These are phyloP conservation scores for Elephantulus edwardii DNA, from an alignment of 2,113 vertebrate species.

Conservation along the genomic window DNA sequence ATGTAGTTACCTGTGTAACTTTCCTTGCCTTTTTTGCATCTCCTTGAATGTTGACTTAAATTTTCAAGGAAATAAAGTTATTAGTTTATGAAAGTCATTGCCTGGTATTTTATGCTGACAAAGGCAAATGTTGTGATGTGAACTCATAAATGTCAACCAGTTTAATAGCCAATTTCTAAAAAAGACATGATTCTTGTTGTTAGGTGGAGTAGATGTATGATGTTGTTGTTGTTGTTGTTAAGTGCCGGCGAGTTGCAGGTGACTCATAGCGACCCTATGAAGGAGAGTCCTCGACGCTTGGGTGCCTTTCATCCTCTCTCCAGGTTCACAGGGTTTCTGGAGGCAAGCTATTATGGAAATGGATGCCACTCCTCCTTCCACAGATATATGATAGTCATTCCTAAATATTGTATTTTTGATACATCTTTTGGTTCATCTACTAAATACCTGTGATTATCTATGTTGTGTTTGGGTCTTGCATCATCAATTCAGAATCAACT, in stretches of 20 bases:
- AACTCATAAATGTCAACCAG: background rate
- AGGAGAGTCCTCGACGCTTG: too few species aligned
- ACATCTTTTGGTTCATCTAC: background rate
- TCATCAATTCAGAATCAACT: too few species aligned
- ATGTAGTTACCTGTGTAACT: background rate
- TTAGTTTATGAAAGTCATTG: background rate
- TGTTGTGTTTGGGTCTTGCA: too few species aligned
- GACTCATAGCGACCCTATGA: too few species aligned
- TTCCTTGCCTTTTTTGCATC: background rate
- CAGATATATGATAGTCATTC: too few species aligned
- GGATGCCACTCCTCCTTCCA: too few species aligned
- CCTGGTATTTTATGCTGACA: background rate
- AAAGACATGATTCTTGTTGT: background rate
- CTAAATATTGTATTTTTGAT: background rate
- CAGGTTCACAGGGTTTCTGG: too few species aligned
- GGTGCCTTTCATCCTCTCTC: too few species aligned
- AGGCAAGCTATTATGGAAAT: too few species aligned
- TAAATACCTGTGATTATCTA: background rate
- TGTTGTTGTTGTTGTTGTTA: too few species aligned
- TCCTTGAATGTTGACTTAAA: background rate
- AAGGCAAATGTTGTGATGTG: background rate
- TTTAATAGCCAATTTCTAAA: background rate
- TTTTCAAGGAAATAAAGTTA: background rate
- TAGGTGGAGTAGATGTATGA: too few species aligned
- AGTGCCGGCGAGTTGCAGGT: too few species aligned